Evolutionary conservation across 2,888 invertebrate genomes (phyloP), one percentile per base, ranked within the genome.

Genomic region (Acanthoscelides obtectus): DNA sequence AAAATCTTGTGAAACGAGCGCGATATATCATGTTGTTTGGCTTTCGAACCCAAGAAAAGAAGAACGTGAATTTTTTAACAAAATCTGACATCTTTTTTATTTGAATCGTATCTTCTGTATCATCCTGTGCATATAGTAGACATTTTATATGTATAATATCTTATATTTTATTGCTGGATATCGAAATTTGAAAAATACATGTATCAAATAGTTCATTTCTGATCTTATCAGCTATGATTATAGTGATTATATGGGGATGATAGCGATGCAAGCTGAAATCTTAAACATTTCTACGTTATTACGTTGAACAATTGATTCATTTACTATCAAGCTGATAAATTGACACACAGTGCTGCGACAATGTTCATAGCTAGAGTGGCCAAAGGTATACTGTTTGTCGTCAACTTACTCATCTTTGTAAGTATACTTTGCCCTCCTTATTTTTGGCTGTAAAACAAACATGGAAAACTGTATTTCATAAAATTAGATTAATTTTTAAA

Each of bases 371-470:
- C 75, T 21, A 75, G 75, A 8, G 64, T 77, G 19, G 73, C 75
- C 20, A 78, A 75, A 72, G 76, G 76, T 66, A 68, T 78, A 12
- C 67, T 78, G 12, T 78, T 78, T 45, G 22, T 78, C 1, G 75
- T 77, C 72, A 78, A 78, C 69, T 74, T 78, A 22, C 22, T 77
- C 12, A 74, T 78, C 65, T 72, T 77, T 75, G 78, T 78, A 73
- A 77, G 78, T 76, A 69, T 64, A 3, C 2, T 20, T 27, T 25
- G 25, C 27, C 45, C n/a, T 45, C 68, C 45, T 2, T 25, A n/a
- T 22, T n/a, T 17, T 66, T 66, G 20, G 19, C 19, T 2, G 21
- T 2, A 67, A 67, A n/a, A 67, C 20, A 67, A 67, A 20, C 22
- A n/a, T 20, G 12, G 45, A 22, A 2, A 68, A 68, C 21, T 19